Base-by-base conservation (phyloP, 53 echinoderm and acorn worm genomes). In the Mesocentrotus franciscanus region DNA sequence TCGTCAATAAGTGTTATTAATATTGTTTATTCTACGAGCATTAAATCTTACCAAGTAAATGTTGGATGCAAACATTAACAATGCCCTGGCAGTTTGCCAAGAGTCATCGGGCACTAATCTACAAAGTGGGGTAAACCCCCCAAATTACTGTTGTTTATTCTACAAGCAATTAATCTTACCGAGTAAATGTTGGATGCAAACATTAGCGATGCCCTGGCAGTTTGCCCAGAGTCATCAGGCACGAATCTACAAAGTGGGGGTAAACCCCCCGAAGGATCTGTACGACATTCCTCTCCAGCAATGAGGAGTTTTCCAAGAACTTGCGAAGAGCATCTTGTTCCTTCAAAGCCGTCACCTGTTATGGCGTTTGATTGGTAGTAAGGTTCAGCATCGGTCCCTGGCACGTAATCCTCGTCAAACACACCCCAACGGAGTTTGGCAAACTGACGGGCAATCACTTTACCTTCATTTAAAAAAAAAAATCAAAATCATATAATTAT, bases 351-450 rank as follows among this genome's bases (percentile, higher is more conserved):
- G 60, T 27, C 14, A 15, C 33, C 60, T 1, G 9, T 60, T 27
- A 60, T 27, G 6, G 61, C 60, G 30, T 90, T 60, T 1, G 61
- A 90, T 14, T 3, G 13, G 59, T 90, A 60, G 11, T 30, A 32
- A n/a, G 58, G 58, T 8, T 90, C 90, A n/a, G 33, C 61, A 26
- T 57, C 29, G 36, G 59, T 60, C 26, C 32, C 85, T 29, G 75
- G 78, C 5, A 42, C 62, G 17, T 81, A 85, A 56, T 94, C 81
- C 22, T 94, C 94, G n/a, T 94, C 94, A 24, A 94, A 94, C 1
- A 94, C 83, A 39, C 94, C 94, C 94, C 94, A 94, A 9, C 85
- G 78, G 11, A 94, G 94, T 62, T 94, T 81, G 64, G 83, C 94
- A 76, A 76, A 94, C 85, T 94, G 83, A n/a, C 85, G 94, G 24